Conservation (phyloP, 2,113 vertebrate species). For the Sterrhoptilus dennistouni region DNA sequence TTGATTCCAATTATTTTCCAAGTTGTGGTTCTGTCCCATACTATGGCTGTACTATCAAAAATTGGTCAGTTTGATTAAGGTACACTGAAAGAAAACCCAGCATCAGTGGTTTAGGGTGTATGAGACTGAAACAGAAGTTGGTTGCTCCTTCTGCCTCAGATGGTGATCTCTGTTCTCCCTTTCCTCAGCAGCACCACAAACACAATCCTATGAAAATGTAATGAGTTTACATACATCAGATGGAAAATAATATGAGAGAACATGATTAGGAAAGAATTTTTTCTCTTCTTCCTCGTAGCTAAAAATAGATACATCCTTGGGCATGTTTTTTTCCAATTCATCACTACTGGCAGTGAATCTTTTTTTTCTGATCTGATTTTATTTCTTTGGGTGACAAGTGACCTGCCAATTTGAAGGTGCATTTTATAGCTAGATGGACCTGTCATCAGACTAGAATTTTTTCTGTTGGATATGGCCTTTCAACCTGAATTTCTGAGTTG, state of each 20-base stretch:
- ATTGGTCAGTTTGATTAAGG: background rate
- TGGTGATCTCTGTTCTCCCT: background rate
- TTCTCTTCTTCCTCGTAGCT: background rate
- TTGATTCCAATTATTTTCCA: background rate
- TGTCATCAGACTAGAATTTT: background rate
- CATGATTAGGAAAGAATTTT: background rate
- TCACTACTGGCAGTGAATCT: background rate
- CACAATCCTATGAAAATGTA: background rate
- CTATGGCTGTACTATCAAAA: background rate
- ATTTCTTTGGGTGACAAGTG: background rate
- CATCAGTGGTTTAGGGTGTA: background rate
- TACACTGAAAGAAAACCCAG: background rate
- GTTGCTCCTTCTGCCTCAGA: background rate
- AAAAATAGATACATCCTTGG: background rate
- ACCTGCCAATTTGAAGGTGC: background rate
- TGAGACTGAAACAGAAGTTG: background rate
- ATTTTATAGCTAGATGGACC: background rate
- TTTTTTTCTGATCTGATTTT: background rate
- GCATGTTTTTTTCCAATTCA: background rate
- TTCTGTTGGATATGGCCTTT: background rate
- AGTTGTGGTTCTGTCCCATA: background rate
- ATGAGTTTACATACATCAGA: background rate
- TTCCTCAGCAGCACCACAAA: background rate
- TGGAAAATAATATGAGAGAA: background rate
- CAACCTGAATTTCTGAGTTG: background rate